Evolutionary conservation across 2,888 invertebrate genomes (phyloP), one percentile per base, ranked within the genome.

Genomic region (Diaperis boleti): DNA sequence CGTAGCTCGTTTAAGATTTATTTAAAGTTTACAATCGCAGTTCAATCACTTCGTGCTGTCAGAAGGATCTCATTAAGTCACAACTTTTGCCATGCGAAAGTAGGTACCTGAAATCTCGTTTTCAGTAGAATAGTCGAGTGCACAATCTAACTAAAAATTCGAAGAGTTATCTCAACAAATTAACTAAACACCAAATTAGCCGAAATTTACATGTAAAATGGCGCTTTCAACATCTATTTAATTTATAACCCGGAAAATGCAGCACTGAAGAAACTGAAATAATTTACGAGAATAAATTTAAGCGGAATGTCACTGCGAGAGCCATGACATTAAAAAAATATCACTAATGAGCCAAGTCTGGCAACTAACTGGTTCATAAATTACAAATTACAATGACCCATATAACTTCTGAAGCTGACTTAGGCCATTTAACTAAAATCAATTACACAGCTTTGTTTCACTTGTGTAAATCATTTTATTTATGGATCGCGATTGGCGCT

Each of bases 351-450:
- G 72, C 70, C 64, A 59, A 59, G 66, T 67, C 70, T 71, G 72
- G 69, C 71, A 69, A 69, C 59, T 69, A 67, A 69, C 70, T 66
- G 72, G 65, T 67, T 61, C 68, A 68, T 72, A 72, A 72, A 74
- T 74, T 74, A 71, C 69, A 65, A 62, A 71, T 69, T 69, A 72
- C 72, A 72, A 74, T 71, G 69, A 71, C 69, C 71, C 67, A 71
- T 73, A 72, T 73, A 68, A 71, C 68, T 67, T 65, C 62, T 57
- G 62, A 62, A 62, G 59, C 26, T 41, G 65, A 29, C 52, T 42
- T 33, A 26, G 50, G 49, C 61, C 50, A 61, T 64, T 64, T 64
- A 61, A 64, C 57, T 49, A 65, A 65, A 62, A 61, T 65, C 61
- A 65, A 62, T 65, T 65, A 55, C 54, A 45, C 20, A 18, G 55